Base-by-base conservation (phyloP, 2,113 vertebrate species). In the Python bivittatus region DNA sequence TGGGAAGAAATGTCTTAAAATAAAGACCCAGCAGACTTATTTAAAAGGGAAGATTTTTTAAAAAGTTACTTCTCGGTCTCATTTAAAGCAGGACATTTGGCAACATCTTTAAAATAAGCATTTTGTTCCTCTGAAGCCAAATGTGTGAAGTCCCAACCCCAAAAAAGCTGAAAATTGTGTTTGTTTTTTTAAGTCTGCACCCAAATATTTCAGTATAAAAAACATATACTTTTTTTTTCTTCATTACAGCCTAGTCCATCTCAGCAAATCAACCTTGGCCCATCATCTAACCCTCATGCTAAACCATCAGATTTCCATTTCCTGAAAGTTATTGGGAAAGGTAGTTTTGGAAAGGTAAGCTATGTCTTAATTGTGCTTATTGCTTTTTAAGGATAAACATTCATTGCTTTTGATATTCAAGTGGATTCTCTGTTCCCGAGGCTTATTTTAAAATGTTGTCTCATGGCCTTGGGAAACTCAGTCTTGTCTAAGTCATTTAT, bases 221-320 rank as follows among this genome's bases (percentile, higher is more conserved):
- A 17, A 52, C 25, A 72, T 57, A 27, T 3, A 33, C 48, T 48
- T 48, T 25, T 23, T 42, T 33, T 86, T 38, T 20, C 2, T 53
- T 87, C 89, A 90, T 94, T 97, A 56, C 96, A 99, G 99, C 98
- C 99, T 89, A 99, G 99, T 96, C 99, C 99, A 83, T 99, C 99
- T 48, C 99, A 99, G 94, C 99, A 99, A 95, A 99, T 99, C 94
- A 99, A 99, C 97, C 98, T 99, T 11, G 99, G 99, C 8, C 99
- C 99, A 0, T 99, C 99, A 64, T 99, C 99, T 89, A 99, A 99
- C 93, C 99, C 99, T 57, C 99, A 99, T 0, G 99, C 99, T 91
- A 99, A 99, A 94, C 99, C 99, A 25, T 99, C 98, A 1, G 99
- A 99, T 94, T 99, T 99, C 52, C 99, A 99, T 97, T 99, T 99